Conservation (phyloP, 2,113 vertebrate genomes). For the Uropsilus gracilis region DNA sequence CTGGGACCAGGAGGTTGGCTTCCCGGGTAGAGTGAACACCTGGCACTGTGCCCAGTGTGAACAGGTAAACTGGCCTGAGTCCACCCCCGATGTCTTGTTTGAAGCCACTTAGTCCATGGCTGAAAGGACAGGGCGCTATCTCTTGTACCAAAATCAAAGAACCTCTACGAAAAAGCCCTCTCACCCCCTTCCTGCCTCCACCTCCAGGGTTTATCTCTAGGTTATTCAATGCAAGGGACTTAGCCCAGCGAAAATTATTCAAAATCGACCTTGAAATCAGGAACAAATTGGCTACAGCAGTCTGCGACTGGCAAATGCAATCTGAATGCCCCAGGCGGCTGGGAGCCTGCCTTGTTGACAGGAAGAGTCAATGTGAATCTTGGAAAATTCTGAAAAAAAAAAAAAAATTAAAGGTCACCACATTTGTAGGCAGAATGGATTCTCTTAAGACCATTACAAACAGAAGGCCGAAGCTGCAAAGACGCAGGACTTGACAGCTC, state of each 20-base stretch:
- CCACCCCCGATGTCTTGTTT: not conserved
- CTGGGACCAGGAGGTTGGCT: not conserved
- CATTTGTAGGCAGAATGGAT: slow-evolving; percentile 74
- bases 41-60: fast-evolving
- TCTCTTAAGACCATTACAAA: slow-evolving; percentile 62
- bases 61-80: not conserved
- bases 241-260: slow-evolving; percentile 71
- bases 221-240: slow-evolving; percentile 56
- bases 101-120: not conserved
- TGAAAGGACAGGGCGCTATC: not conserved
- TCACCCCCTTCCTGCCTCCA: not conserved
- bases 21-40: not conserved
- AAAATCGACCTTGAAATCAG: slow-evolving; percentile 69
- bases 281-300: slow-evolving; percentile 68
- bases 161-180: not conserved
- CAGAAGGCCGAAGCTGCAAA: slow-evolving; percentile 5
- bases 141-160: slow-evolving; percentile 10
- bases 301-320: slow-evolving; percentile 50
- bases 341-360: slow-evolving; percentile 44
- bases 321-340: slow-evolving; percentile 55
- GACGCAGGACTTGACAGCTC: slow-evolving; percentile 37
- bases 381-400: slow-evolving; percentile 66
- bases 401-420: slow-evolving; percentile 76
- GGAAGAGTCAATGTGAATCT: slow-evolving; percentile 59
- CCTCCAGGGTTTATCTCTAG: not conserved